These are phyloP conservation scores for Seriola dumerili DNA, from an alignment of 2,113 vertebrate genomes.

Conservation along the genomic window DNA sequence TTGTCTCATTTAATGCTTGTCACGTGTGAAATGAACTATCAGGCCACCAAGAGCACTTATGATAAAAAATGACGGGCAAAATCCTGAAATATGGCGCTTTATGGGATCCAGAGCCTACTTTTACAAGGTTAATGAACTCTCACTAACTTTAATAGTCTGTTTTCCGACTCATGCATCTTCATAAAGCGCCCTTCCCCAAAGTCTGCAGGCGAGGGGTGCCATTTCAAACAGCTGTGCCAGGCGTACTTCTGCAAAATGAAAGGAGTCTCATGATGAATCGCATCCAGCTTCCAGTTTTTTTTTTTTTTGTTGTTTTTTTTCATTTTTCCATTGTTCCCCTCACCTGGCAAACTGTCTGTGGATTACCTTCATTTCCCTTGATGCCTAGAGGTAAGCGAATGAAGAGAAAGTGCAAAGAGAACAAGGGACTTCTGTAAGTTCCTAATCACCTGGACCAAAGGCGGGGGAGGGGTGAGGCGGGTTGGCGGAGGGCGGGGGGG, in stretches of 20 bases:
- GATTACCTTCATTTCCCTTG: constrained; percentile 62
- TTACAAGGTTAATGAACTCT: constrained; percentile 82
- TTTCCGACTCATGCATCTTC: constrained; percentile 79
- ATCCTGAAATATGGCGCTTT: constrained; percentile 74
- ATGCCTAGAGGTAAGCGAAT: constrained; percentile 49
- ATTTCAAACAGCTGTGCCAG: constrained; percentile 78
- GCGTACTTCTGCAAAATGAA: constrained; percentile 56
- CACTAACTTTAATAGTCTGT: constrained; percentile 79
- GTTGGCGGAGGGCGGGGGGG: neutral
- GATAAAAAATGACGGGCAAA: constrained; percentile 69
- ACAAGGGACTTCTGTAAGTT: constrained; percentile 49
- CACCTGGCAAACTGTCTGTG: constrained; percentile 59
- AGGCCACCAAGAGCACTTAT: constrained; percentile 60
- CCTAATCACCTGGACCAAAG: constrained; percentile 74
- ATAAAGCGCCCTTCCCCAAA: constrained; percentile 76
- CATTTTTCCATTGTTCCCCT: constrained; percentile 53
- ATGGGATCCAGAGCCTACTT: constrained; percentile 66
- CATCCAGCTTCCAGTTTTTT: constrained; percentile 27
- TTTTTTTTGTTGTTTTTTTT: constrained; percentile 10
- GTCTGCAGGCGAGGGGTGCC: constrained; percentile 71
- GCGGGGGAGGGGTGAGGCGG: neutral
- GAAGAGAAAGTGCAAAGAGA: constrained; percentile 50
- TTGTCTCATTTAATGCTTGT: constrained; percentile 77
- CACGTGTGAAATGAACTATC: constrained; percentile 76
- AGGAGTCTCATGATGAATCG: constrained; percentile 73